Base-by-base conservation (phyloP, 2,888 invertebrate species). In the Heteromyza rotundicornis region DNA sequence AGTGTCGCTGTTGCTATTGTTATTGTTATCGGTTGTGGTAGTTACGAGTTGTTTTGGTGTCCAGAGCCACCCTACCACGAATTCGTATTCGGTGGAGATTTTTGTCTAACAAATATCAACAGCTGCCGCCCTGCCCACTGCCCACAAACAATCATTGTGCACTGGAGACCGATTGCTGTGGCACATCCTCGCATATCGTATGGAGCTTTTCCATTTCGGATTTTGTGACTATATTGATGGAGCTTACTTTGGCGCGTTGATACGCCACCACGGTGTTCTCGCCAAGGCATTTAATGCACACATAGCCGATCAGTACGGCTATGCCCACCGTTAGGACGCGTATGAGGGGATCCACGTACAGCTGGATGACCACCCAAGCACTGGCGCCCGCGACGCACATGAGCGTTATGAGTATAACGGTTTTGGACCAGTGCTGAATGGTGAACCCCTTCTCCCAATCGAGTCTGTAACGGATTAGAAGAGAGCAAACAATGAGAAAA, bases 241-340 rank as follows among this genome's bases (percentile, higher is more conserved):
- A 92, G 36, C 93, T 94, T 12, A 95, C 92, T 84, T 92, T 94
- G 71, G 95, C 95, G 64, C 94, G 88, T 76, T 95, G 93, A 85
- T 94, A 95, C n/a, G 95, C 95, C 60, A 91, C 90, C 55, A 94
- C 90, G 1, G 94, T 94, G 77, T 93, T 94, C 80, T 92, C 89
- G 65, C 94, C 92, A 68, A 95, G 86, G 81, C 92, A 92, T 82
- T 95, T 95, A 78, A 94, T 86, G 71, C 93, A 93, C 62, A 95
- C 88, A 77, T 95, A 95, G 76, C 92, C 91, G 65, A 94, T 88
- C 68, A 95, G 86, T 57, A 94, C 86, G 51, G 94, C 93, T 54
- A 89, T 86, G 66, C 95, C 94, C 62, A 92, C 92, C 57, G 92
- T 91, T 22, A 92, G 85, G 83, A 94, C 92, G 64, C 93, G 86